Evolutionary conservation across 2,113 vertebrate species (phyloP), one percentile per base, ranked within the genome.

Genomic region (Hiodon alosoides): DNA sequence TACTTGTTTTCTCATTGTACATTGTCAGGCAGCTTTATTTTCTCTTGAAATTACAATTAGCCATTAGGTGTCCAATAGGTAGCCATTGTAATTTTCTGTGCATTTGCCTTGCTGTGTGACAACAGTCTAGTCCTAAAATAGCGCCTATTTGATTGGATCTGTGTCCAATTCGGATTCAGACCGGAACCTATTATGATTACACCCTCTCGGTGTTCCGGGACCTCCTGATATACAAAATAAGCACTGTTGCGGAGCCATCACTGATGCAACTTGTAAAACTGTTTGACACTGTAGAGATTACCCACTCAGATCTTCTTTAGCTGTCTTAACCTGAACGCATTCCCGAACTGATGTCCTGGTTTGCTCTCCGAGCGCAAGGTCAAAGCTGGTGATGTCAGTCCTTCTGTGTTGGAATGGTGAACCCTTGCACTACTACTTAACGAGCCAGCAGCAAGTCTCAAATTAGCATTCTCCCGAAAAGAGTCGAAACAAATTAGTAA

Each of bases 401-500:
- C 31, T 31, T 31, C 31, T 31, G 31, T 31, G 31, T 31, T 31
- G 31, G 31, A 31, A 31, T 31, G 31, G 31, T 31, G 31, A 31
- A 31, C 31, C 31, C 31, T 31, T 31, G 46, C 58, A 9, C 55
- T 46, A 7, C 13, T 50, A 31, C 53, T n/a, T 53, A 46, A 58
- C 46, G n/a, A n/a, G 46, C 0, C 72, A 13, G 60, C 50, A 73
- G 47, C 16, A 46, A 9, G 53, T 17, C 50, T 54, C 48, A 5
- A 17, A 47, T 55, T 58, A 47, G 57, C 74, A 46, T 31, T 7
- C 8, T 57, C 47, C 46, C 47, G 48, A 64, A 62, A 58, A 48
- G 59, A 62, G 59, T 13, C 47, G 14, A 14, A 73, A 52, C 17
- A 60, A 13, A 64, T 73, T 73, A 73, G 64, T 62, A 50, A 17